Conservation (phyloP, 1,140 invertebrate species). For the Aleiodes sp. region DNA sequence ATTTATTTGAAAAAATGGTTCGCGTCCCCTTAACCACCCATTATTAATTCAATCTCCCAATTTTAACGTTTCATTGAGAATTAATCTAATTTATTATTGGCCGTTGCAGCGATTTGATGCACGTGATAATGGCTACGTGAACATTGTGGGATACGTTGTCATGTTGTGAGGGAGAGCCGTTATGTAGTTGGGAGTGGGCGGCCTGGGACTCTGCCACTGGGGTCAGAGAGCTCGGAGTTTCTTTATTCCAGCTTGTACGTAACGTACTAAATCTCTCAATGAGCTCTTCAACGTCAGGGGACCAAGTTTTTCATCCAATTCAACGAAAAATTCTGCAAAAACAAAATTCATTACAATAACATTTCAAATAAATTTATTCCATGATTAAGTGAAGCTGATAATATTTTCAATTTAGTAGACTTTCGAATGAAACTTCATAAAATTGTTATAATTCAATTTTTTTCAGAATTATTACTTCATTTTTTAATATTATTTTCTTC, state of each 20-base stretch:
- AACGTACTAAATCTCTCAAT: constrained; percentile 77
- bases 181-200: constrained; percentile 63
- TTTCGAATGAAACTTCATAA: too few species aligned
- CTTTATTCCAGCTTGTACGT: constrained; percentile 77
- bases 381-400: too few species aligned
- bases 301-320: constrained; percentile 78
- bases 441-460: too few species aligned
- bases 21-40: background rate
- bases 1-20: background rate
- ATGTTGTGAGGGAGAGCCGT: constrained; percentile 62
- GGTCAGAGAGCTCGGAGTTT: constrained; percentile 66
- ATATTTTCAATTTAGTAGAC: too few species aligned
- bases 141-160: constrained; percentile 61
- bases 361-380: constrained; percentile 8
- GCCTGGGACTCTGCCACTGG: constrained; percentile 66
- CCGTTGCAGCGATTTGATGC: constrained; percentile 29
- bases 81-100: constrained; percentile 34
- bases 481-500: too few species aligned
- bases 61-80: background rate
- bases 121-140: constrained; percentile 48
- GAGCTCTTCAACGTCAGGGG: constrained; percentile 80
- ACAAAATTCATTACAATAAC: constrained; percentile 33
- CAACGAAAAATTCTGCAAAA: constrained; percentile 81
- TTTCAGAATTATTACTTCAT: too few species aligned
- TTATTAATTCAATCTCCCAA: background rate